phyloP scores from a whole-genome alignment of 2,113 vertebrate genomes.

The Etheostoma spectabile region DNA sequence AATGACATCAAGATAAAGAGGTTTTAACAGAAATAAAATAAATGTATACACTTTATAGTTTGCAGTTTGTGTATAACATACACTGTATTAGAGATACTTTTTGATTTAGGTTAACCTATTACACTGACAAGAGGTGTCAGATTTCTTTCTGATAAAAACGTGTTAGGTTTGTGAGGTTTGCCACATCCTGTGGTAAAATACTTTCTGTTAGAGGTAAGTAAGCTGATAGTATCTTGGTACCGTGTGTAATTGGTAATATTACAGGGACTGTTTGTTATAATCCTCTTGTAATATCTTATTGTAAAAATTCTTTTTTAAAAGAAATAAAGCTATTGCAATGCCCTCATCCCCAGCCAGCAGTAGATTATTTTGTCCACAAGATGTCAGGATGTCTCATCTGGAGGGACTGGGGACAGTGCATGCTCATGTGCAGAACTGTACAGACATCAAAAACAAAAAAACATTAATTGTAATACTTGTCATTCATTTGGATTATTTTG shows the following conservation, averaged over 20 bases:
- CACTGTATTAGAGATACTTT: too few relatives aligned
- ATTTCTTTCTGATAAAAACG: too few relatives aligned
- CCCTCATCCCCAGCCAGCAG: not conserved
- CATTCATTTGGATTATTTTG: not conserved
- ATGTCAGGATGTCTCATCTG: slow-evolving; percentile 15
- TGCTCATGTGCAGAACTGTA: not conserved
- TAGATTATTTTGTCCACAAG: slow-evolving; percentile 9
- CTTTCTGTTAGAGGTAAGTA: not conserved
- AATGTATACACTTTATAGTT: not conserved
- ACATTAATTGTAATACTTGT: too few relatives aligned
- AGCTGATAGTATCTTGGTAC: not conserved
- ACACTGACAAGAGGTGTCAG: too few relatives aligned
- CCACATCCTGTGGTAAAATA: not conserved
- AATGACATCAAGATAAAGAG: not conserved
- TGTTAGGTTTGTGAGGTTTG: not conserved
- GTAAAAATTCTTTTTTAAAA: not conserved
- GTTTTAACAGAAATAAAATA: slow-evolving; percentile 9
- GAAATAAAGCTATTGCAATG: not conserved
- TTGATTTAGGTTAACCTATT: not conserved
- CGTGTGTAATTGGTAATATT: too few relatives aligned
- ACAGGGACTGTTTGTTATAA: too few relatives aligned
- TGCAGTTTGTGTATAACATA: not conserved
- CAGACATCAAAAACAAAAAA: not conserved
- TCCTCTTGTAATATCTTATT: not conserved
- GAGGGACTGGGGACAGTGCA: not conserved